Evolutionary conservation across 2,888 invertebrate species (phyloP).

Genomic region (Idaea aversata): DNA sequence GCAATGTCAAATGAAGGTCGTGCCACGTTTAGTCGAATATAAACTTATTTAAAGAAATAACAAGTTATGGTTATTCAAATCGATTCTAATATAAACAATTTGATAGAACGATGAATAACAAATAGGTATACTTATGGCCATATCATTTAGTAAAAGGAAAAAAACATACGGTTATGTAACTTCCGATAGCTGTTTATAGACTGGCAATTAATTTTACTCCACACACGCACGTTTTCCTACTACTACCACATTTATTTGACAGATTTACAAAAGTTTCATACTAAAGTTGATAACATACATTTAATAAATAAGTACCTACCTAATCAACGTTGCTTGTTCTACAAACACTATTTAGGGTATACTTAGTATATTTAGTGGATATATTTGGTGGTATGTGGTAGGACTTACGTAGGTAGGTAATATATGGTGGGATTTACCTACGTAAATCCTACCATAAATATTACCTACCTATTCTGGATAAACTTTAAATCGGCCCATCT

Average conservation of each 20-base stretch:
- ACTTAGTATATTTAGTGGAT: too few relatives aligned
- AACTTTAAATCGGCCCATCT: conserved; percentile 68
- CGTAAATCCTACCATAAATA: too few relatives aligned
- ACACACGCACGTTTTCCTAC: background rate
- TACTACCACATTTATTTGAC: background rate
- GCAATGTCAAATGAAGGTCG: conserved; percentile 77
- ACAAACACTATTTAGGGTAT: too few relatives aligned
- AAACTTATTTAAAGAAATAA: background rate
- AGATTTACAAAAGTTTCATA: background rate
- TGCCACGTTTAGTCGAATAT: background rate
- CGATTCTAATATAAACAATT: background rate
- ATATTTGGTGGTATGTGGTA: too few relatives aligned
- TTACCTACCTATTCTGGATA: conserved; percentile 30
- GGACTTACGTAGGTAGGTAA: too few relatives aligned
- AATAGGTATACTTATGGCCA: conserved; percentile 32
- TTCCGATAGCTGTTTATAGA: background rate
- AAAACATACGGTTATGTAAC: background rate
- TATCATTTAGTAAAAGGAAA: background rate
- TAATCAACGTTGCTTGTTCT: too few relatives aligned
- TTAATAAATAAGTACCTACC: too few relatives aligned
- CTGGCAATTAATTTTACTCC: background rate
- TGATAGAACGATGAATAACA: background rate
- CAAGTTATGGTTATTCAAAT: conserved; percentile 17
- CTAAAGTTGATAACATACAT: background rate
- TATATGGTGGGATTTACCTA: too few relatives aligned